phyloP scores from a whole-genome alignment of 2,888 invertebrate genomes.

The Andrena camellia region DNA sequence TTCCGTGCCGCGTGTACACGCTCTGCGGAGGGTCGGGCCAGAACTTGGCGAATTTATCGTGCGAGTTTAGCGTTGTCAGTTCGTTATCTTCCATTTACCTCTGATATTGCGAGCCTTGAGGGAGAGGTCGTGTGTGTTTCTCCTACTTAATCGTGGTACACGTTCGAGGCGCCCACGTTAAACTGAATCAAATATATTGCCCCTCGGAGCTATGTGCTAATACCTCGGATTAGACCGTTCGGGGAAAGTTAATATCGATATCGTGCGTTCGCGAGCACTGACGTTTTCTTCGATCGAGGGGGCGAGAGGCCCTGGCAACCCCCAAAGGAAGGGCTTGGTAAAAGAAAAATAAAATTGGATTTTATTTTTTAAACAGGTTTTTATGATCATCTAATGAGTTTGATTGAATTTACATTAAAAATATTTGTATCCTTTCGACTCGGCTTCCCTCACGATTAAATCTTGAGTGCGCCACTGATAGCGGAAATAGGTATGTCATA shows the following conservation, averaged over 20 bases:
- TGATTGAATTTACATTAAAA: too few species aligned
- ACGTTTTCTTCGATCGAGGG: neutral
- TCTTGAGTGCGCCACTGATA: too few species aligned
- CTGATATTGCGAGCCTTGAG: conserved; percentile 43
- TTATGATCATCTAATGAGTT: too few species aligned
- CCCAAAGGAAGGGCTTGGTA: neutral
- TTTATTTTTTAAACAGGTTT: too few species aligned
- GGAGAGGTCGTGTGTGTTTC: conserved; percentile 25
- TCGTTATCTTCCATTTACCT: conserved; percentile 39
- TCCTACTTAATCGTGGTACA: conserved; percentile 44
- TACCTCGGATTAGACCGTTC: conserved; percentile 31
- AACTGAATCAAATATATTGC: conserved; percentile 52
- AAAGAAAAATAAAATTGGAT: too few species aligned
- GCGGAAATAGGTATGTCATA: too few species aligned
- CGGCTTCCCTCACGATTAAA: too few species aligned
- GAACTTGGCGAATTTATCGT: conserved; percentile 34
- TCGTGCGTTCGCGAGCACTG: neutral
- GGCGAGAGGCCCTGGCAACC: neutral
- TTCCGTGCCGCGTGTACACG: neutral
- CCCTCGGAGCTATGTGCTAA: conserved; percentile 36
- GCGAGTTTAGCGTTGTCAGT: conserved; percentile 33
- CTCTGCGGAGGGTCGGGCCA: neutral
- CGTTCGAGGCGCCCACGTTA: conserved; percentile 27
- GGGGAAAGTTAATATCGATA: conserved; percentile 22
- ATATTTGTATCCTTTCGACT: too few species aligned